These are phyloP conservation scores for Doryteuthis pealeii DNA, from an alignment of 1,140 invertebrate species.

Conservation along the genomic window DNA sequence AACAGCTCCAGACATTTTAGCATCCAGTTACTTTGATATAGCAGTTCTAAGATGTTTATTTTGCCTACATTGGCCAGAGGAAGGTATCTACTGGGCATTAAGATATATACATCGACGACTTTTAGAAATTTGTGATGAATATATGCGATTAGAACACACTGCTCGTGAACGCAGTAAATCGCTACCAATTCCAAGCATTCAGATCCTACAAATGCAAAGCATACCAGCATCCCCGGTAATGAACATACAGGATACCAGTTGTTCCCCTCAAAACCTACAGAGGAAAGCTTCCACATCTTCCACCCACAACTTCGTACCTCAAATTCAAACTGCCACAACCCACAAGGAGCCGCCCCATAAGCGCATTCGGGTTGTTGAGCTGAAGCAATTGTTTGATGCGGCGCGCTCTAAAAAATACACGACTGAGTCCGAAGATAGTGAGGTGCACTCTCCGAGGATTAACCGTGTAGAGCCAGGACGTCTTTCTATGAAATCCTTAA, in stretches of 20 bases:
- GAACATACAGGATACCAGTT: background rate
- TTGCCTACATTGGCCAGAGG: slow-evolving; percentile 95
- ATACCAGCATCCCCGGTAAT: slow-evolving; percentile 22
- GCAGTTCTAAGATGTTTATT: slow-evolving; percentile 95
- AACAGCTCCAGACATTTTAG: slow-evolving; percentile 48
- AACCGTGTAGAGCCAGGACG: slow-evolving; percentile 17
- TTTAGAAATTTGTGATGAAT: slow-evolving; percentile 65
- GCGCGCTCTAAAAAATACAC: slow-evolving; percentile 36
- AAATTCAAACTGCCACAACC: slow-evolving; percentile 22
- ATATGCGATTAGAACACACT: slow-evolving; percentile 72
- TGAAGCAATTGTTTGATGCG: slow-evolving; percentile 47
- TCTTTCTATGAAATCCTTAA: slow-evolving; percentile 13
- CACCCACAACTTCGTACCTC: background rate
- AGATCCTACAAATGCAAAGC: slow-evolving; percentile 63
- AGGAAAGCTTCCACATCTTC: background rate
- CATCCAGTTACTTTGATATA: slow-evolving; percentile 90
- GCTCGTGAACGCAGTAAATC: slow-evolving; percentile 85
- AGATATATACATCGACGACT: slow-evolving; percentile 69
- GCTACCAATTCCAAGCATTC: slow-evolving; percentile 88
- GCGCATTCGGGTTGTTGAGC: slow-evolving; percentile 45
- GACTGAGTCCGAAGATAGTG: slow-evolving; percentile 18
- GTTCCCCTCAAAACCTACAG: background rate
- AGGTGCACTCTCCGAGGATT: slow-evolving; percentile 28
- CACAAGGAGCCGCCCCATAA: slow-evolving; percentile 49
- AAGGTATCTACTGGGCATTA: slow-evolving; percentile 97